Conservation (phyloP, 2,888 invertebrate species). For the Mythimna albipuncta region DNA sequence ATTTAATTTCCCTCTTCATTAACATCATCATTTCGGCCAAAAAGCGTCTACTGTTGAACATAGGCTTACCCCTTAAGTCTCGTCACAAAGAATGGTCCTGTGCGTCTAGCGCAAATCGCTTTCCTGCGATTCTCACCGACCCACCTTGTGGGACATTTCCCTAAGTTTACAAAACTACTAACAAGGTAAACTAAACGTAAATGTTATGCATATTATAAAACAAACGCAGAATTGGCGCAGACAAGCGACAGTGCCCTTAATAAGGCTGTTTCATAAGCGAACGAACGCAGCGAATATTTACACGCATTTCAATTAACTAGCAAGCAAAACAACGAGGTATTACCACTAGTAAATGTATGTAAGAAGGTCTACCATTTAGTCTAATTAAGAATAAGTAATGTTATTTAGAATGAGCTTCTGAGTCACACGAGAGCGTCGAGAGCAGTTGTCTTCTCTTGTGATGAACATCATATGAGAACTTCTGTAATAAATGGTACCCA, state of each 20-base stretch:
- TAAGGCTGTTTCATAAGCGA: slow-evolving; percentile 81
- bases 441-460: too few relatives aligned
- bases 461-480: too few relatives aligned
- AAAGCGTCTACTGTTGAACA: too few relatives aligned
- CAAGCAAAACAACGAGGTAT: slow-evolving; percentile 80
- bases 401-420: too few relatives aligned
- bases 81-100: too few relatives aligned
- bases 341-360: slow-evolving; percentile 55
- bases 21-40: too few relatives aligned
- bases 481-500: too few relatives aligned
- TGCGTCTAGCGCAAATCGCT: too few relatives aligned
- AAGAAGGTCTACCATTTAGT: slow-evolving; percentile 26
- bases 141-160: background rate
- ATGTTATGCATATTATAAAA: slow-evolving; percentile 45
- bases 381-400: background rate
- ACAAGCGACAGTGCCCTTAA: slow-evolving; percentile 69
- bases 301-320: slow-evolving; percentile 88
- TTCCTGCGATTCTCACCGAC: too few relatives aligned
- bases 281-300: slow-evolving; percentile 81
- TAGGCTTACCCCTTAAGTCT: too few relatives aligned
- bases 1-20: too few relatives aligned
- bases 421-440: too few relatives aligned
- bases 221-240: slow-evolving; percentile 40
- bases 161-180: slow-evolving; percentile 9
- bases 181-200: slow-evolving; percentile 10